Conservation (phyloP, 2,113 vertebrate genomes). For the Cettia cetti region DNA sequence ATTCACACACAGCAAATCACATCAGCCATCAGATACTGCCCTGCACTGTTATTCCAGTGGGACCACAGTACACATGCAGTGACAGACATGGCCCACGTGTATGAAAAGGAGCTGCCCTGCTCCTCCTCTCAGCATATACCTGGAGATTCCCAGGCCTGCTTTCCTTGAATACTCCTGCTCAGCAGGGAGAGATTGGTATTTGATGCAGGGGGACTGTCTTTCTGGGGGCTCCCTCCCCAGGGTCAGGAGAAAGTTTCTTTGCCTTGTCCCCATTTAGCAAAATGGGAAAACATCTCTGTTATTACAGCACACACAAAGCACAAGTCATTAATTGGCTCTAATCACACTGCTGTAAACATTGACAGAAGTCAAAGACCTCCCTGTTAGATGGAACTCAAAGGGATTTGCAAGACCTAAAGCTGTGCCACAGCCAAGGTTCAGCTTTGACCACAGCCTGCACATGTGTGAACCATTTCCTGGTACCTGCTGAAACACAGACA, state of each 20-base stretch:
- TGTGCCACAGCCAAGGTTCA: background rate
- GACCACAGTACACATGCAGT: background rate
- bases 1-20: background rate
- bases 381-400: background rate
- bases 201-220: background rate
- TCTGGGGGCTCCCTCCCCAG: background rate
- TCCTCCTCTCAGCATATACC: background rate
- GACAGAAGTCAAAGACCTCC: background rate
- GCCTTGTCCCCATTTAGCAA: background rate
- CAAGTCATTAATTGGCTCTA: background rate
- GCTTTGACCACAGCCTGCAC: background rate
- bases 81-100: background rate
- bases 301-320: background rate
- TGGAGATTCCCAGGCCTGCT: fast-evolving
- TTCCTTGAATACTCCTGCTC: background rate
- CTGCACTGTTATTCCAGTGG: background rate
- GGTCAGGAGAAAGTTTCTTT: background rate
- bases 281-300: background rate
- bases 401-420: background rate
- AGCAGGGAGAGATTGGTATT: background rate
- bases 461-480: background rate
- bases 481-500: background rate
- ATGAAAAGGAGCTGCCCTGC: background rate
- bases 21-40: background rate
- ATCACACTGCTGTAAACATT: background rate